Percentiles rank a stretch among this genome's conserved stretches.
Evolutionary conservation across 2,888 invertebrate species (phyloP).

Genomic region (Athetis lepigone): DNA sequence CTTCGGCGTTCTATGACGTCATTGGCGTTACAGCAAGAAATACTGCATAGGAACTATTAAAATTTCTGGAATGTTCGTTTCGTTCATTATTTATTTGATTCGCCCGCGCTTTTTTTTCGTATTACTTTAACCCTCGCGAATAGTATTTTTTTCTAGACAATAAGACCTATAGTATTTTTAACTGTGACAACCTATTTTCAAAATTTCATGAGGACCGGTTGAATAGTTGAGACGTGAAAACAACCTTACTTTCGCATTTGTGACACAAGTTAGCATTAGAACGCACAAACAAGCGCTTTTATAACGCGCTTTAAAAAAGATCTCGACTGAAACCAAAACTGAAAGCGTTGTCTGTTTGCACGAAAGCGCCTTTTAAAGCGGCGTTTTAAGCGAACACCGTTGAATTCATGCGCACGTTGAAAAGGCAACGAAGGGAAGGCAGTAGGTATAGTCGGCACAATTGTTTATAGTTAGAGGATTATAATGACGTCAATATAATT

Average conservation of each 20-base stretch:
- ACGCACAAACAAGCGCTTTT: too few species aligned
- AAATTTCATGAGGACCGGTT: too few species aligned
- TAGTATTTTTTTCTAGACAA: too few species aligned
- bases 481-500: slow-evolving; percentile 4
- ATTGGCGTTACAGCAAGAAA: slow-evolving; percentile 20
- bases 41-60: slow-evolving; percentile 29
- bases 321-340: neutral
- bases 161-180: too few species aligned
- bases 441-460: neutral
- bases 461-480: slow-evolving; percentile 3
- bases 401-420: neutral
- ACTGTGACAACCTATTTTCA: too few species aligned
- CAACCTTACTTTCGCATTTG: too few species aligned
- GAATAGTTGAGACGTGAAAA: too few species aligned
- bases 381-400: neutral
- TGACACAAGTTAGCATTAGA: too few species aligned
- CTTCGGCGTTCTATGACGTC: slow-evolving; percentile 41
- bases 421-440: neutral
- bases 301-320: too few species aligned
- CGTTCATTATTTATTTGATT: neutral
- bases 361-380: neutral
- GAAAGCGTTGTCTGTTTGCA: neutral
- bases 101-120: too few species aligned
- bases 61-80: neutral
- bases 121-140: too few species aligned